Evolutionary conservation across 2,113 vertebrate species (phyloP).

Genomic region (Aegypius monachus): DNA sequence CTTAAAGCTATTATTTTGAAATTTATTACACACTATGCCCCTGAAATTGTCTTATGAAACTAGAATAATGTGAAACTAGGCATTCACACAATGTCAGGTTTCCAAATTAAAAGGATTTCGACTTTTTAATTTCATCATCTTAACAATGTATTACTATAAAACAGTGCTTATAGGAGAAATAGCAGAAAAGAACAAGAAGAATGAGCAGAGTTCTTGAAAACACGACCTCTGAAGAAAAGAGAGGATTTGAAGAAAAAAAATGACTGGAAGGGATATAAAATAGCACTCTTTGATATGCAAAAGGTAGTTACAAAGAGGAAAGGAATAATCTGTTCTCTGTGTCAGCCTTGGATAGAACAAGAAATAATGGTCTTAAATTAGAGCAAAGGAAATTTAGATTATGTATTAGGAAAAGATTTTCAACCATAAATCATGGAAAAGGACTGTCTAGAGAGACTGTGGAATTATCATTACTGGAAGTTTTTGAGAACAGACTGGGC

Average conservation of each 20-base stretch:
- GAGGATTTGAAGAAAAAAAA: slow-evolving; percentile 38
- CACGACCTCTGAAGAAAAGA: slow-evolving; percentile 14
- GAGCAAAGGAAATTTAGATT: slow-evolving; percentile 53
- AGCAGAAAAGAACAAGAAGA: slow-evolving; percentile 36
- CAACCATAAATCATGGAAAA: slow-evolving; percentile 44
- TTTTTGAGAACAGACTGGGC: neutral
- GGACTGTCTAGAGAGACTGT: neutral
- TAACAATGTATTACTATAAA: slow-evolving; percentile 4
- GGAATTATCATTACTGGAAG: neutral
- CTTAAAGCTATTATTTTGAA: slow-evolving; percentile 2
- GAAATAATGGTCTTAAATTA: slow-evolving; percentile 59
- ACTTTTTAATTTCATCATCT: slow-evolving; percentile 28
- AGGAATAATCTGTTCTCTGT: slow-evolving; percentile 55
- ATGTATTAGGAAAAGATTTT: slow-evolving; percentile 57
- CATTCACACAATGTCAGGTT: neutral
- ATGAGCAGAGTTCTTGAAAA: slow-evolving; percentile 48
- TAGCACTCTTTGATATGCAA: slow-evolving; percentile 53
- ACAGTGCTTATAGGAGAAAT: slow-evolving; percentile 13
- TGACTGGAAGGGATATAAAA: slow-evolving; percentile 27
- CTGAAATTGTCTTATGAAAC: slow-evolving; percentile 3
- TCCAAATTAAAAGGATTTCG: slow-evolving; percentile 33
- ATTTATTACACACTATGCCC: neutral
- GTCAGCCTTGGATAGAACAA: slow-evolving; percentile 52
- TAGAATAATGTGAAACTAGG: neutral
- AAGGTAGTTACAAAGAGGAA: slow-evolving; percentile 28